phyloP scores from a whole-genome alignment of 2,888 invertebrate species.

The Trachelus stipa region DNA sequence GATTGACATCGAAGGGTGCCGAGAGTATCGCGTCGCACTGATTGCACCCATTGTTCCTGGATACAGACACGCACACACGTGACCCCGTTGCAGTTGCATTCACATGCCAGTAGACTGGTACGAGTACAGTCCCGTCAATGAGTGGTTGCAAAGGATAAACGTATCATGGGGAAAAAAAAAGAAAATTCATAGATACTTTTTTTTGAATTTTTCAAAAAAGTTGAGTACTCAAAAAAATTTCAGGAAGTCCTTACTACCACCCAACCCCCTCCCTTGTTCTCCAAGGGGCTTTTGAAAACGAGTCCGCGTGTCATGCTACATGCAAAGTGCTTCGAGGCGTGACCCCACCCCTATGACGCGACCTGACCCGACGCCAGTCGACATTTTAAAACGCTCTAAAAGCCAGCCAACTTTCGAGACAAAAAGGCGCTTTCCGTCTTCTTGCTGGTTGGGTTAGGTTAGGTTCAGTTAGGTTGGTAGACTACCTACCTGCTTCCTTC shows the following conservation, averaged over 20 bases:
- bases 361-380: constrained; percentile 15
- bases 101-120: not conserved
- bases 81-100: not conserved
- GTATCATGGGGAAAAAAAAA: not conserved
- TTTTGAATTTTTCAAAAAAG: not conserved
- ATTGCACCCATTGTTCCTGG: constrained; percentile 62
- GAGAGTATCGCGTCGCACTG: constrained; percentile 47
- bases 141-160: not conserved
- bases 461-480: not conserved
- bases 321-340: constrained; percentile 5
- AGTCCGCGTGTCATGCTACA: not conserved
- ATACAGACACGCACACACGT: not conserved
- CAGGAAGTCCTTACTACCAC: not conserved
- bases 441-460: not conserved
- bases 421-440: constrained; percentile 16
- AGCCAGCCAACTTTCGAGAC: constrained; percentile 25
- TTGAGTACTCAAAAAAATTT: not conserved
- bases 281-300: not conserved
- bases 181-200: not conserved
- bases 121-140: not conserved
- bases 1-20: constrained; percentile 59
- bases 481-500: not conserved
- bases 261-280: not conserved
- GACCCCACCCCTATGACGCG: not conserved
- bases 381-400: constrained; percentile 26